Base-by-base conservation (phyloP, 2,113 vertebrate species). In the Myotis yumanensis region DNA sequence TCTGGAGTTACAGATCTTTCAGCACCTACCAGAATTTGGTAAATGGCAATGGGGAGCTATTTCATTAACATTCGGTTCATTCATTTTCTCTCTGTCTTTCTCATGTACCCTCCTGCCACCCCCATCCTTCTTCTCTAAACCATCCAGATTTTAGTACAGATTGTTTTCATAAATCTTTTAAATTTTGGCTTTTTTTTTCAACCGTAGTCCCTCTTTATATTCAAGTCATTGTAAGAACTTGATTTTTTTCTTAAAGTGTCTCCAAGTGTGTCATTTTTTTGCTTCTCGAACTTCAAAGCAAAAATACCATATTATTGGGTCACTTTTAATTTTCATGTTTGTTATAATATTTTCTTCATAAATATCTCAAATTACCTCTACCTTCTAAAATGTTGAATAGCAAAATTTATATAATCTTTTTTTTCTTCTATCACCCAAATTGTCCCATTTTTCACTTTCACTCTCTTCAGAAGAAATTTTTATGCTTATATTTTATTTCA, bases 211-310 rank as follows among this genome's bases (percentile, higher is more conserved):
- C 54, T 9, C 64, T 77, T 59, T 86, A 2, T 59, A 15, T 43
- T 85, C 15, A 85, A 12, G 23, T 3, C 15, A 40, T 88, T 46
- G 17, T 9, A 84, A 79, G 23, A 82, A 62, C 17, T 79, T 48
- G 11, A 68, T 69, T 89, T 90, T 90, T 43, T 94, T 83, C 43
- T 73, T 52, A 11, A 3, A 16, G 8, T 75, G 25, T 48, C 40
- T 93, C 52, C 51, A 79, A 81, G 22, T 92, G 2, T 89, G 17
- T 52, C 23, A 54, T 18, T 52, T 72, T 72, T 93, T 51, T 88
- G 25, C 22, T 96, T 91, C 89, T 86, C 32, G 14, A 80, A n/a
- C 15, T 66, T 4, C 22, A 89, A 93, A 90, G n/a, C 7, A 86
- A n/a, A 73, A 40, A 30, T 80, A 52, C 72, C 16, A 54, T 85